Conservation (phyloP, 2,888 invertebrate genomes). For the Platycnemis pennipes region DNA sequence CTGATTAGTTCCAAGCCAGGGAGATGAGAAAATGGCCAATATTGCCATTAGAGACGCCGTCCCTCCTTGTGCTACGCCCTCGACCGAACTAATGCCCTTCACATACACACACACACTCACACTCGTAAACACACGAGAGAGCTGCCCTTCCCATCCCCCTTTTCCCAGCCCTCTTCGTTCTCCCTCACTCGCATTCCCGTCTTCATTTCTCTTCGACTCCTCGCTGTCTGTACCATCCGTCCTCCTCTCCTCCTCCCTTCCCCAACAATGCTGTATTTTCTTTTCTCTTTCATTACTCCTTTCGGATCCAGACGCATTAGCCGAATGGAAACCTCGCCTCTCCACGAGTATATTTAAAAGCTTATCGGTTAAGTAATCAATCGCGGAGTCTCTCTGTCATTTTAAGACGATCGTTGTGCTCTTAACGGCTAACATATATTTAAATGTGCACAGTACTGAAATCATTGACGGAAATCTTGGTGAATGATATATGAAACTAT, state of each 20-base stretch:
- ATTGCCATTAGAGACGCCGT: slow-evolving; percentile 50
- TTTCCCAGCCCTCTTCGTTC: background rate
- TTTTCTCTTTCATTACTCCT: background rate
- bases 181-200: background rate
- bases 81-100: background rate
- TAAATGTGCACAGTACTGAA: no score
- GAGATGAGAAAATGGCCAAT: slow-evolving; percentile 60
- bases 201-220: background rate
- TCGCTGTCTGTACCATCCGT: background rate
- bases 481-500: no score
- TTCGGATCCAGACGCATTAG: background rate
- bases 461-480: no score
- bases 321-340: no score
- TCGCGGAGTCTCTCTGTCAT: no score
- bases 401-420: no score
- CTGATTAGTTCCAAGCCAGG: slow-evolving; percentile 47
- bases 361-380: no score
- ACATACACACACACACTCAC: background rate
- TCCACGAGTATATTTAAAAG: no score
- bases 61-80: slow-evolving; percentile 2
- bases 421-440: no score
- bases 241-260: background rate
- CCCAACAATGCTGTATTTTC: background rate
- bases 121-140: background rate
- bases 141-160: background rate